phyloP scores from a whole-genome alignment of 2,113 vertebrate genomes.

The Ammospiza caudacuta region DNA sequence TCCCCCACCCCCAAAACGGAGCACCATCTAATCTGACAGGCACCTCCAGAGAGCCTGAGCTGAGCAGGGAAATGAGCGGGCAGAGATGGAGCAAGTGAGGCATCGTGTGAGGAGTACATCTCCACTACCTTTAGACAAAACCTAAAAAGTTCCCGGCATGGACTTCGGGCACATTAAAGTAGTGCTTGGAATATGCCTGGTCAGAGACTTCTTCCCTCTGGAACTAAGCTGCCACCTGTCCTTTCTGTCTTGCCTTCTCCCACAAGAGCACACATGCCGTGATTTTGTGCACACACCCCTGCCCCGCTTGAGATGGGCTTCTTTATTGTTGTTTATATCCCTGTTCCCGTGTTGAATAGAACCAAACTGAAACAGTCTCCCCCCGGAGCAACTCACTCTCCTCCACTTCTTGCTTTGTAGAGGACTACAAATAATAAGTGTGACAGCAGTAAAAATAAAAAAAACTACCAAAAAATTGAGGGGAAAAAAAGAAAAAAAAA shows the following conservation, averaged over 20 bases:
- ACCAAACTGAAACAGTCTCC: not conserved
- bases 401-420: not conserved
- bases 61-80: not conserved
- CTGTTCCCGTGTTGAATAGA: conserved; percentile 6
- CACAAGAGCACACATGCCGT: fast-evolving
- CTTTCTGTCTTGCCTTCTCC: not conserved
- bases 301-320: not conserved
- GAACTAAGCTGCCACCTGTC: not conserved
- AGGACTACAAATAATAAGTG: not conserved
- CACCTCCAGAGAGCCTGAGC: conserved; percentile 49
- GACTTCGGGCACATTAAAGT: conserved; percentile 43
- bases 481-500: fast-evolving
- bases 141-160: conserved; percentile 28
- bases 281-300: not conserved
- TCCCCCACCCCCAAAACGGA: not conserved
- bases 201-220: not conserved
- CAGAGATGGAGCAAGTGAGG: not conserved
- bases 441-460: not conserved
- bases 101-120: not conserved
- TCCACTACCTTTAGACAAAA: conserved; percentile 6
- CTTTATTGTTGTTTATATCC: conserved; percentile 33
- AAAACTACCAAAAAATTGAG: not conserved
- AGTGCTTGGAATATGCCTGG: not conserved
- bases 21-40: conserved; percentile 54
- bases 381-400: not conserved